Evolutionary conservation across 1,140 invertebrate species (phyloP).

Genomic region (Lepidurus arcticus): DNA sequence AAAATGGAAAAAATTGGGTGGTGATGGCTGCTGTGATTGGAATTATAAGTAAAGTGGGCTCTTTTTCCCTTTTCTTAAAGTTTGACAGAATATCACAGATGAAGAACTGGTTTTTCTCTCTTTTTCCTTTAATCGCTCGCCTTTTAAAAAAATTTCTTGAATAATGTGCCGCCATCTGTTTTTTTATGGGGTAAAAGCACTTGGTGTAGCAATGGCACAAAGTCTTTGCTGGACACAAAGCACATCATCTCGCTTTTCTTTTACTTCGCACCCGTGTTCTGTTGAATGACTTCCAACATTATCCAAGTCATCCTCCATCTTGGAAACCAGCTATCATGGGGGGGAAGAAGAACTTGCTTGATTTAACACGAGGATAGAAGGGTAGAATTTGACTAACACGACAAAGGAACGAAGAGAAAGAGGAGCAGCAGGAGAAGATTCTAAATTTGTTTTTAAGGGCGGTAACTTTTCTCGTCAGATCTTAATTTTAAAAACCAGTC

Average conservation of each 20-base stretch:
- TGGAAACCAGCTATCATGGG: neutral
- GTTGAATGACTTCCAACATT: neutral
- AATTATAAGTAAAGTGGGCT: constrained; percentile 3
- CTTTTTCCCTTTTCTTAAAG: constrained; percentile 8
- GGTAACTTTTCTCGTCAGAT: neutral
- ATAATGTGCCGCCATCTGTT: neutral
- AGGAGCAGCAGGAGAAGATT: constrained; percentile 18
- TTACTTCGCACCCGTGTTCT: neutral
- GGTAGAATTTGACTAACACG: constrained; percentile 12
- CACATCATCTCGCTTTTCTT: neutral
- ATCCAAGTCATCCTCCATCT: constrained; percentile 1
- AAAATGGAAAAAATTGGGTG: constrained; percentile 2
- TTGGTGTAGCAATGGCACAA: constrained; percentile 21
- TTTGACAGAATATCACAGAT: constrained; percentile 22
- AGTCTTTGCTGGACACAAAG: constrained; percentile 21
- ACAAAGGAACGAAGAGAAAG: constrained; percentile 15
- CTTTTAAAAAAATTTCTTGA: neutral
- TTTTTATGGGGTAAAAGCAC: constrained; percentile 11
- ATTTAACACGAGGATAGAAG: neutral
- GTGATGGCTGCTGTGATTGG: constrained; percentile 15
- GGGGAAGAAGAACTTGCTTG: constrained; percentile 21
- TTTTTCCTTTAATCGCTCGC: neutral
- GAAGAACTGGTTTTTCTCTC: constrained; percentile 15
- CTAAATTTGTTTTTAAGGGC: neutral
- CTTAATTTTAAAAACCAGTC: constrained; percentile 4